Evolutionary conservation across 2,888 invertebrate genomes (phyloP).

Genomic region (Urechis unicinctus): DNA sequence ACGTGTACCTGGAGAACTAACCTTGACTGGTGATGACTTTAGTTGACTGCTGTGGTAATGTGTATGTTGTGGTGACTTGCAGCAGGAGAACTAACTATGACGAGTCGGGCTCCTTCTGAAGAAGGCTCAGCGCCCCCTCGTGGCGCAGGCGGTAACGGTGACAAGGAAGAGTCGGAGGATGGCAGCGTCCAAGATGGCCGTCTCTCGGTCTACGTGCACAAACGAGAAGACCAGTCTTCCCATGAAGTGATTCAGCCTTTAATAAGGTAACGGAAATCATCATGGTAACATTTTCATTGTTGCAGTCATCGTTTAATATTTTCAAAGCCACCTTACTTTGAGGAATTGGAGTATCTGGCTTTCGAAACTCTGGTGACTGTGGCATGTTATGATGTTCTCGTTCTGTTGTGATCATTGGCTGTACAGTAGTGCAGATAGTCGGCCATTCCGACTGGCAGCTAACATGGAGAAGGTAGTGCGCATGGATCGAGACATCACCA

Average conservation of each 20-base stretch:
- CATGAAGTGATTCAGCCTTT: constrained; percentile 48
- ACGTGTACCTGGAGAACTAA: too few relatives aligned
- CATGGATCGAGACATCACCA: constrained; percentile 45
- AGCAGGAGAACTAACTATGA: neutral
- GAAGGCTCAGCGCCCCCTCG: neutral
- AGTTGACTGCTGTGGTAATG: too few relatives aligned
- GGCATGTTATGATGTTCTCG: too few relatives aligned
- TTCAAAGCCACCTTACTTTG: too few relatives aligned
- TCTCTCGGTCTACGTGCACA: constrained; percentile 48
- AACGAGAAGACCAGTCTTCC: constrained; percentile 44
- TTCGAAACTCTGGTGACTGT: too few relatives aligned
- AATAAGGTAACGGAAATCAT: constrained; percentile 28
- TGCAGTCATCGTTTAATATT: too few relatives aligned
- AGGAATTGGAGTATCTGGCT: too few relatives aligned
- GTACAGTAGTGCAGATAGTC: constrained; percentile 34
- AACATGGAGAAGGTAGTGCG: constrained; percentile 45
- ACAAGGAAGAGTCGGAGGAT: constrained; percentile 36
- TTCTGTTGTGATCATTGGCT: too few relatives aligned
- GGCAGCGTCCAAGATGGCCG: constrained; percentile 39
- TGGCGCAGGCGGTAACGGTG: constrained; percentile 19
- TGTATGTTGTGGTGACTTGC: too few relatives aligned
- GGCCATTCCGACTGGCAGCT: constrained; percentile 39
- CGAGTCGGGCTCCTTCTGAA: too few relatives aligned
- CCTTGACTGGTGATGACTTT: too few relatives aligned
- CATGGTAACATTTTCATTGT: neutral